phyloP scores from a whole-genome alignment of 2,113 vertebrate genomes.

The Mus pahari region DNA sequence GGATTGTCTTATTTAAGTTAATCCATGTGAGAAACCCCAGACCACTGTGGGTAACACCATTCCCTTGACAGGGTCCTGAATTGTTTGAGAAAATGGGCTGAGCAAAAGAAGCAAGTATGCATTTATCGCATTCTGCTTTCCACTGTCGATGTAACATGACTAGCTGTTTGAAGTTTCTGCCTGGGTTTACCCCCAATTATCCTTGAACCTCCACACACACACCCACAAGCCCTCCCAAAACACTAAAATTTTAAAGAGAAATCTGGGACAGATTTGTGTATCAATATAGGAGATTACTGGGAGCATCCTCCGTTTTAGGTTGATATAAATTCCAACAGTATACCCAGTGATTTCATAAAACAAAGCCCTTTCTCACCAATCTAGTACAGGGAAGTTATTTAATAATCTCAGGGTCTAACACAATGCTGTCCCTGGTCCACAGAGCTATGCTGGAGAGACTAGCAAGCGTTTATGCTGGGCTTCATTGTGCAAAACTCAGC shows the following conservation, averaged over 20 bases:
- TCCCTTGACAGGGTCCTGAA: background rate
- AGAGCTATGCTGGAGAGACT: background rate
- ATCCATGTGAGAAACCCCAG: background rate
- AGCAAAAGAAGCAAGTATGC: background rate
- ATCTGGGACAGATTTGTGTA: background rate
- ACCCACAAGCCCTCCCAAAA: background rate
- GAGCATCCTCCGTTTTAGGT: background rate
- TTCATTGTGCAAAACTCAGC: slow-evolving; percentile 56
- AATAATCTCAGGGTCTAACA: slow-evolving; percentile 61
- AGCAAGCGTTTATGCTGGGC: slow-evolving; percentile 55
- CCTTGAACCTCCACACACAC: too few species aligned
- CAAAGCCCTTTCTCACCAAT: slow-evolving; percentile 51
- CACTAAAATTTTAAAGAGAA: slow-evolving; percentile 20
- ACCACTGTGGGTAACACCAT: background rate
- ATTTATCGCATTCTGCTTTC: background rate
- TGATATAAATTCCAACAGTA: background rate
- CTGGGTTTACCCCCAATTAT: background rate
- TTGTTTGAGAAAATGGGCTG: background rate
- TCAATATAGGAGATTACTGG: background rate
- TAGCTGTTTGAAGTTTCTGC: background rate
- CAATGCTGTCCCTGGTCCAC: slow-evolving; percentile 6
- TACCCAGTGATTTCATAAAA: slow-evolving; percentile 49
- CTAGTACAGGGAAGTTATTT: slow-evolving; percentile 57
- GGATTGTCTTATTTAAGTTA: background rate
- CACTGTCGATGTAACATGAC: too few species aligned